Percentiles rank a stretch among this genome's conserved stretches.
Evolutionary conservation across 2,797 vertebrate genomes (phyloP).

Genomic region (Eospalax fontanierii): DNA sequence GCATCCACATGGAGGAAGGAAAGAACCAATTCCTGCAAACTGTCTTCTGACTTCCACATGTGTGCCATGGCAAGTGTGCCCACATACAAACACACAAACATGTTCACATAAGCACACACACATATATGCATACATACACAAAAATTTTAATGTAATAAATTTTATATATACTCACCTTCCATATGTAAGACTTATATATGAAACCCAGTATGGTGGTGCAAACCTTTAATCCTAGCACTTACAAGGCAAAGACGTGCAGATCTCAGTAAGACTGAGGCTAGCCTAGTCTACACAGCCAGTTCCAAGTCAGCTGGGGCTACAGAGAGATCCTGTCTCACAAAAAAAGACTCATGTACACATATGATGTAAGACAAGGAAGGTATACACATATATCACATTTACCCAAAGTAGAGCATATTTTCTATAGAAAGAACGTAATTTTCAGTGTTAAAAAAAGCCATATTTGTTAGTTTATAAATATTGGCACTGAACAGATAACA

Average conservation of each 20-base stretch:
- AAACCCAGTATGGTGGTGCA: too few relatives aligned
- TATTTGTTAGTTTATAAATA: conserved; percentile 73
- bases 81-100: not conserved
- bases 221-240: too few relatives aligned
- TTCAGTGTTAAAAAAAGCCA: conserved; percentile 7
- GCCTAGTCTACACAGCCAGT: too few relatives aligned
- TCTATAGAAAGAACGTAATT: conserved; percentile 18
- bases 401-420: conserved; percentile 19
- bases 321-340: too few relatives aligned
- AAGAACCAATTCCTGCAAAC: not conserved
- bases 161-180: not conserved
- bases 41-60: not conserved
- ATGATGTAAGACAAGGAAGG: not conserved
- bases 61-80: not conserved
- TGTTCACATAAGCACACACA: not conserved
- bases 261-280: too few relatives aligned
- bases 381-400: not conserved
- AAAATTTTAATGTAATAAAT: not conserved
- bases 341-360: not conserved
- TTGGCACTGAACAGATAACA: conserved; percentile 68
- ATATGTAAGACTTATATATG: too few relatives aligned
- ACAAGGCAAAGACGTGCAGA: too few relatives aligned
- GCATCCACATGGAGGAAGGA: not conserved
- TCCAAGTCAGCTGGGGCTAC: too few relatives aligned
- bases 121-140: not conserved